Conservation (phyloP, 1,140 invertebrate genomes). For the Sitobion miscanthi region DNA sequence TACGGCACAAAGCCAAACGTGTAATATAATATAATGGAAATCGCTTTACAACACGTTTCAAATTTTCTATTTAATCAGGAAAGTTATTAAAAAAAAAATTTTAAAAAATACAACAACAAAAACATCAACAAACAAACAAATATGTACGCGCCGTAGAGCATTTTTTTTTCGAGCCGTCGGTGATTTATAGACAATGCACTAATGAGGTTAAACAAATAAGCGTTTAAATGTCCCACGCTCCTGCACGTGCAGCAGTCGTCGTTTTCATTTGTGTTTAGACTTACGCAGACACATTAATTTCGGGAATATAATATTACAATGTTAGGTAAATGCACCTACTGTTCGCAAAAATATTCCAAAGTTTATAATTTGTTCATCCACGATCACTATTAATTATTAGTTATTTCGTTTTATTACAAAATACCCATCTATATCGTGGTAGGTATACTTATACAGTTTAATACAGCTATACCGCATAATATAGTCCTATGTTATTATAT, state of each 20-base stretch:
- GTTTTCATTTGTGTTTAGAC: neutral
- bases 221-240: neutral
- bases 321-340: too few species aligned
- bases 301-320: neutral
- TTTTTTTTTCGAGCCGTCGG: neutral
- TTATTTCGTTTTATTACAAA: neutral
- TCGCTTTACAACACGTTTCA: neutral
- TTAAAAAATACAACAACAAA: neutral
- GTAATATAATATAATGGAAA: neutral
- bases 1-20: neutral
- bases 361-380: neutral
- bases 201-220: slow-evolving; percentile 21
- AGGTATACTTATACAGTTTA: too few species aligned
- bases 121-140: neutral
- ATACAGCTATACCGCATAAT: too few species aligned
- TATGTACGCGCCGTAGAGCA: neutral
- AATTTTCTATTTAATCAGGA: neutral
- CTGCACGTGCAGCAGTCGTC: neutral
- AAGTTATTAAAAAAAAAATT: neutral
- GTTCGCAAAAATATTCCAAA: neutral
- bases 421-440: neutral
- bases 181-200: neutral
- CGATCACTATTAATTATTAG: neutral
- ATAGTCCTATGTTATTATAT: neutral
- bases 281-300: neutral